Base-by-base conservation (phyloP, 1,140 invertebrate genomes). In the Aphelinus certus region DNA sequence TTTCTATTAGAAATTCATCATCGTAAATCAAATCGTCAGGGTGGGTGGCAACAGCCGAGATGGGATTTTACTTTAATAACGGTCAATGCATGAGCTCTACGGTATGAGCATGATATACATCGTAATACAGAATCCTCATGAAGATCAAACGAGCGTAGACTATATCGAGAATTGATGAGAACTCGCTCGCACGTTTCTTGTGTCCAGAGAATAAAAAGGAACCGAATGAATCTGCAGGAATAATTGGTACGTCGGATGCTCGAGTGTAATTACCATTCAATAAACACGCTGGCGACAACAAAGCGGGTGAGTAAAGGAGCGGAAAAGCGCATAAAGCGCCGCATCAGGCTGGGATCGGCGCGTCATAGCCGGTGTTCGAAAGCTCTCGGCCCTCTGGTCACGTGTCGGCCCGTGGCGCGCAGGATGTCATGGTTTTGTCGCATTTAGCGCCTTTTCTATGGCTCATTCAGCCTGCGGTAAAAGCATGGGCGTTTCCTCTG, bases 351-450 rank as follows among this genome's bases (percentile, higher is more conserved):
- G 42, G 46, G 43, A 10, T 2, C 49, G 6, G 61, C 3, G 7
- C 2, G 45, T 1, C 42, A 10, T 55, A 56, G n/a, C n/a, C 4
- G 0, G n/a, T 46, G 0, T 0, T 53, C 10, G 47, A 71, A 75
- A 71, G 62, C 55, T 58, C 53, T 9, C 48, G 26, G 3, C 53
- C n/a, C 47, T 26, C 70, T 77, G 79, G 83, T 84, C 84, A 83
- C 84, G 84, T 85, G 85, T 77, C 83, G 82, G 78, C 84, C 76
- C 83, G 82, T 84, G 84, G 74, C 78, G 55, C n/a, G 68, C 84
- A 83, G 83, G 84, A 86, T 83, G 83, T 82, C 79, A 82, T 77
- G 79, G 81, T 81, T 86, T 85, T 83, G 84, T 84, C 78, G 75
- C 78, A 78, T 80, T 84, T 84, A 84, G 74, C 80, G 77, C 81